These are phyloP conservation scores for Oscheius sp. DNA, from an alignment of 2,888 invertebrate species.

Conservation along the genomic window DNA sequence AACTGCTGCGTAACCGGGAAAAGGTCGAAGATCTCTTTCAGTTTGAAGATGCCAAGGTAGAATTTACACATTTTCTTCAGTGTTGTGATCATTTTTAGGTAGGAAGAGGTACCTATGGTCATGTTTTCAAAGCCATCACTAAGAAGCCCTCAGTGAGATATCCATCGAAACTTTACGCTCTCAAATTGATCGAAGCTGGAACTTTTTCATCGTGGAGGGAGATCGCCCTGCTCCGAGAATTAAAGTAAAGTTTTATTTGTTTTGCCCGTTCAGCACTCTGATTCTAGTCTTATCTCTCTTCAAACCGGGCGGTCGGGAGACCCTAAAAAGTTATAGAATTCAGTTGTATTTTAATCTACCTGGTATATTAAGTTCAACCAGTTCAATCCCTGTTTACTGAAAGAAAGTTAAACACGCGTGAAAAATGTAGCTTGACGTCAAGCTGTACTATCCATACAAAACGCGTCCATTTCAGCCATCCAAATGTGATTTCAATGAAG, in stretches of 20 bases:
- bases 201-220: constrained; percentile 82
- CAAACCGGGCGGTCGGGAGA: too few species aligned
- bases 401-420: too few species aligned
- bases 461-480: constrained; percentile 76
- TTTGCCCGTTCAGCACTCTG: too few species aligned
- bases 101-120: constrained; percentile 73
- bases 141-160: constrained; percentile 48
- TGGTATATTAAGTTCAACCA: too few species aligned
- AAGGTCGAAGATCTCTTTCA: constrained; percentile 95
- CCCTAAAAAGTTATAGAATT: too few species aligned
- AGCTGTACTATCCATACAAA: not conserved
- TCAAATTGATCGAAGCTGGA: constrained; percentile 98
- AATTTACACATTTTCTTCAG: not conserved
- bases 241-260: constrained; percentile 76
- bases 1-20: constrained; percentile 65
- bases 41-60: constrained; percentile 96
- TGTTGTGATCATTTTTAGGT: constrained; percentile 52
- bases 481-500: constrained; percentile 95
- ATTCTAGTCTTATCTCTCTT: too few species aligned
- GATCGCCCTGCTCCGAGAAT: constrained; percentile 93
- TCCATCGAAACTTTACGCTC: constrained; percentile 86
- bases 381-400: too few species aligned
- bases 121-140: constrained; percentile 84
- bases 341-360: too few species aligned
- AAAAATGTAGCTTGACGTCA: too few species aligned